Conservation (phyloP, 2,113 vertebrate genomes). For the Tetrao urogallus region DNA sequence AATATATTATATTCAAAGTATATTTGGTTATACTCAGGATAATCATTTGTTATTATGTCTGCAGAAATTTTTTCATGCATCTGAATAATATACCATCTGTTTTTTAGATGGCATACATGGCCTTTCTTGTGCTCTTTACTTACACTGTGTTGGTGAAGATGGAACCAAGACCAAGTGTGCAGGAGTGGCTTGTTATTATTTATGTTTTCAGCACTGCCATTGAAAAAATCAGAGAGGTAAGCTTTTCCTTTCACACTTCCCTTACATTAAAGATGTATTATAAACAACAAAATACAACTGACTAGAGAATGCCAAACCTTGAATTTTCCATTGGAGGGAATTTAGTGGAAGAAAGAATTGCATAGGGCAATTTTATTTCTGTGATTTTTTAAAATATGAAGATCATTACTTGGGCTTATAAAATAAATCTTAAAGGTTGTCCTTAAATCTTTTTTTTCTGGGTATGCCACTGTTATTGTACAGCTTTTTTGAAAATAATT, state of each 20-base stretch:
- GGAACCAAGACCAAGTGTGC: constrained; percentile 84
- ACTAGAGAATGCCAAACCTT: not conserved
- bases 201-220: constrained; percentile 91
- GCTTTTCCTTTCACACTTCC: not conserved
- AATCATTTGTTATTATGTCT: not conserved
- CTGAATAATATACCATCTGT: not conserved
- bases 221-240: constrained; percentile 95
- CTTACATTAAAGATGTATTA: not conserved
- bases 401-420: not conserved
- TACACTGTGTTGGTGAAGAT: constrained; percentile 93
- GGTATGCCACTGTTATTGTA: not conserved
- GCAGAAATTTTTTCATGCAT: not conserved
- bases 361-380: not conserved
- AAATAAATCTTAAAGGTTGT: not conserved
- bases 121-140: constrained; percentile 93
- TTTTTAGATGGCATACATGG: constrained; percentile 90
- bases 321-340: not conserved
- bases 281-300: not conserved
- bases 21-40: not conserved
- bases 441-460: not conserved
- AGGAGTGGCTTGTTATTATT: constrained; percentile 91
- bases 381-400: not conserved
- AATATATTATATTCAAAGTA: not conserved
- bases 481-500: not conserved
- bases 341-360: not conserved